Percentiles rank a stretch among this genome's conserved stretches.
phyloP scores from a whole-genome alignment of 2,888 invertebrate species.

The Pantelozetes paolii region DNA sequence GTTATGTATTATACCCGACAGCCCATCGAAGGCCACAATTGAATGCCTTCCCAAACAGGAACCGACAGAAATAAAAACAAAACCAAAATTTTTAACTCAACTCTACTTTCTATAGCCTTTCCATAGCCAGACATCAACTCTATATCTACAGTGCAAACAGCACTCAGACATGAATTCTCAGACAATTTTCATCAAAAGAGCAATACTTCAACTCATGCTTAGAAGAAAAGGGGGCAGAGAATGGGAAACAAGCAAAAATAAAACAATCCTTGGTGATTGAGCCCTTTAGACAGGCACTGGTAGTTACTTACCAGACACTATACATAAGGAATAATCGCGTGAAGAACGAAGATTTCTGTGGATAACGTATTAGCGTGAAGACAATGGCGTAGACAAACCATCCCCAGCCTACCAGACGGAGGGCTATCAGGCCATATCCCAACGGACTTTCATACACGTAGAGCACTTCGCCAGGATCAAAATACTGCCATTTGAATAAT shows the following conservation, averaged over 20 bases:
- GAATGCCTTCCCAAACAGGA: slow-evolving; percentile 23
- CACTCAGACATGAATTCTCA: slow-evolving; percentile 20
- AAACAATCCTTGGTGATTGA: not conserved
- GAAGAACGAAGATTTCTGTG: slow-evolving; percentile 77
- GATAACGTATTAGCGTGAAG: slow-evolving; percentile 75
- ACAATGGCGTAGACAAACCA: slow-evolving; percentile 67
- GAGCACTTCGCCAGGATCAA: slow-evolving; percentile 83
- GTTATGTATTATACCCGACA: not conserved
- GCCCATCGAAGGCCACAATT: not conserved
- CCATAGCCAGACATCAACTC: slow-evolving; percentile 7
- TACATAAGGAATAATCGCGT: slow-evolving; percentile 75
- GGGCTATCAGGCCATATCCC: slow-evolving; percentile 72
- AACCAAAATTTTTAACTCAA: not conserved
- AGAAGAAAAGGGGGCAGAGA: not conserved
- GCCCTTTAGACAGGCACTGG: too few relatives aligned
- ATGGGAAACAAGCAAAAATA: not conserved
- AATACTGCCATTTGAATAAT: slow-evolving; percentile 62
- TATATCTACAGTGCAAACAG: not conserved
- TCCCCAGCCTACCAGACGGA: slow-evolving; percentile 73
- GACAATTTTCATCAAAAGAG: slow-evolving; percentile 13
- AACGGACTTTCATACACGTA: slow-evolving; percentile 87
- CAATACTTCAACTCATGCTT: not conserved
- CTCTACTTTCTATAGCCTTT: not conserved
- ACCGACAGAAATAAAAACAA: slow-evolving; percentile 31
- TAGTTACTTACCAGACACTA: slow-evolving; percentile 65